Evolutionary conservation across 2,113 vertebrate genomes (phyloP).

Genomic region (Cyphomyrus plagiostoma): DNA sequence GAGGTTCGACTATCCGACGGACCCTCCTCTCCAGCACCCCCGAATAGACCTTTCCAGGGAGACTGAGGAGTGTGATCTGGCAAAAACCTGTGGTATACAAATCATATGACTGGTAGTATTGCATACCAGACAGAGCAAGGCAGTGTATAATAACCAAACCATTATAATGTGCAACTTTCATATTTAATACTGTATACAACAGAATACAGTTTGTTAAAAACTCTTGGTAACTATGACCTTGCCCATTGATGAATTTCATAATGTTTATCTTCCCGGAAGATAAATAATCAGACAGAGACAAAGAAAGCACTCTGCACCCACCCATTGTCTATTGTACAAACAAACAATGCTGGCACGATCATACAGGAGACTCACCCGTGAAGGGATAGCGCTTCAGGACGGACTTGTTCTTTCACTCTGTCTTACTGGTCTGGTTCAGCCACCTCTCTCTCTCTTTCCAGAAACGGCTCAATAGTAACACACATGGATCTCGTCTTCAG

Average conservation of each 20-base stretch:
- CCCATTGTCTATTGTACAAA: not conserved
- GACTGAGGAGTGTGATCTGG: no score
- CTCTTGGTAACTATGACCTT: not conserved
- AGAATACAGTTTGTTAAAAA: not conserved
- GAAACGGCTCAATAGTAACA: conserved; percentile 2
- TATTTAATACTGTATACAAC: not conserved
- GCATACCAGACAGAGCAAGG: not conserved
- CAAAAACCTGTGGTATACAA: no score
- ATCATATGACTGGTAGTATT: not conserved
- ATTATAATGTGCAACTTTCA: not conserved
- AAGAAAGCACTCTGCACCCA: not conserved
- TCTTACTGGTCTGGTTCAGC: not conserved
- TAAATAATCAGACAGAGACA: no score
- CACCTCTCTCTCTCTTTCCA: not conserved
- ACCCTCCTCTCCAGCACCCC: no score
- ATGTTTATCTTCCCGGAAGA: not conserved
- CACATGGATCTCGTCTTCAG: not conserved
- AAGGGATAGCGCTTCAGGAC: not conserved
- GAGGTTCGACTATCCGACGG: no score
- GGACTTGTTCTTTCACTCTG: not conserved
- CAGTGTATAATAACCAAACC: not conserved
- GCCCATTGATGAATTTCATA: not conserved
- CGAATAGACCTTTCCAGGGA: no score
- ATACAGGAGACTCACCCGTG: not conserved
- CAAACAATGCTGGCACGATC: not conserved